phyloP scores from a whole-genome alignment of 2,888 invertebrate species.

The Sericinus montela region DNA sequence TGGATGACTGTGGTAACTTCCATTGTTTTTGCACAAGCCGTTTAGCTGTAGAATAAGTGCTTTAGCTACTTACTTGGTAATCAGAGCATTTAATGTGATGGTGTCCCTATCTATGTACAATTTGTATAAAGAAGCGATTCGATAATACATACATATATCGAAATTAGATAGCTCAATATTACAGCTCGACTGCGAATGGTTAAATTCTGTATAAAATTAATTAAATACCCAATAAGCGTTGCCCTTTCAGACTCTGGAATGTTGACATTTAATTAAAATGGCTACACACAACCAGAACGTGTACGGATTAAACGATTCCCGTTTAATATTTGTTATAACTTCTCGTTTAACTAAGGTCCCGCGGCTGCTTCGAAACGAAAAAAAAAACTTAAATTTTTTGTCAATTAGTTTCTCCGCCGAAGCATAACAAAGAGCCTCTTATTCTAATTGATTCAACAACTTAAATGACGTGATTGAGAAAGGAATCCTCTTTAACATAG shows the following conservation, averaged over 20 bases:
- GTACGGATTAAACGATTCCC: slow-evolving; percentile 41
- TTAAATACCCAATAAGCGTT: slow-evolving; percentile 46
- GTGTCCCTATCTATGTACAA: neutral
- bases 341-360: slow-evolving; percentile 7
- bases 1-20: too few relatives aligned
- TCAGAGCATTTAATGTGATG: too few relatives aligned
- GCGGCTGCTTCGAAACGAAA: too few relatives aligned
- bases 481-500: too few relatives aligned
- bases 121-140: neutral
- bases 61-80: too few relatives aligned
- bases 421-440: too few relatives aligned
- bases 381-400: too few relatives aligned
- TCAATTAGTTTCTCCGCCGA: too few relatives aligned
- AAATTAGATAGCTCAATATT: slow-evolving; percentile 33
- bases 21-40: too few relatives aligned
- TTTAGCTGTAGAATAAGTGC: too few relatives aligned
- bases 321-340: slow-evolving; percentile 33
- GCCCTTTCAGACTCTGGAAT: slow-evolving; percentile 53
- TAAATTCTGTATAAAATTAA: slow-evolving; percentile 25
- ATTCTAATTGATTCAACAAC: too few relatives aligned
- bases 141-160: slow-evolving; percentile 19
- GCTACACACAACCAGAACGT: slow-evolving; percentile 31
- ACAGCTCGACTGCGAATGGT: slow-evolving; percentile 10
- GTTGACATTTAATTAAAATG: slow-evolving; percentile 67
- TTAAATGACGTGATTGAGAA: too few relatives aligned